A percentile compares a stretch with the other conserved stretches of the same genome.
phyloP scores from a whole-genome alignment of 2,888 invertebrate species.

The Lysandra coridon region DNA sequence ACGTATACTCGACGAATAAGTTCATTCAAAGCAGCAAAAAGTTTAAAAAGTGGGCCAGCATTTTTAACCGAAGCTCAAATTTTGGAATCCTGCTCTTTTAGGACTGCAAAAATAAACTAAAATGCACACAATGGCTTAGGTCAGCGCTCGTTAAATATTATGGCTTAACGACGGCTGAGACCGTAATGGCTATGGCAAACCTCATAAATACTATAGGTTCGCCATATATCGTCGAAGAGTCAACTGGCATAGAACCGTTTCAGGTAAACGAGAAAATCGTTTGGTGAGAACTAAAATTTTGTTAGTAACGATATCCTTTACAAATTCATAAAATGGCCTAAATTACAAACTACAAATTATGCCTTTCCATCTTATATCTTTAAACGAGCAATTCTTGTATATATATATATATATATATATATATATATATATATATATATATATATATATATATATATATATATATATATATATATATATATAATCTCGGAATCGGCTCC shows the following conservation, averaged over 20 bases:
- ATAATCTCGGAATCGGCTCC: no score
- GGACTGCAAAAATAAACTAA: constrained; percentile 12
- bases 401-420: no score
- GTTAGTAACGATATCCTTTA: not conserved
- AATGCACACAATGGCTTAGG: constrained; percentile 19
- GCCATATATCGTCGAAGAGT: not conserved
- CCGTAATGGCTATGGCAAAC: not conserved
- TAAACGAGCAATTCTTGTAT: no score
- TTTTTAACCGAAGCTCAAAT: not conserved
- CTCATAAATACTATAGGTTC: constrained; percentile 3
- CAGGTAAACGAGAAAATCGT: not conserved
- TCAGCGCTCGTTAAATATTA: constrained; percentile 17
- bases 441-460: no score
- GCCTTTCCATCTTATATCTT: not conserved
- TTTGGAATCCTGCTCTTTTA: not conserved
- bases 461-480: no score
- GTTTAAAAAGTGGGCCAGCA: not conserved
- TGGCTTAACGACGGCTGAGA: not conserved
- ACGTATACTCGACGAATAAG: not conserved
- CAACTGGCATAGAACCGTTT: not conserved
- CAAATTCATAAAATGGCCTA: not conserved
- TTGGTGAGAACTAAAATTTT: not conserved
- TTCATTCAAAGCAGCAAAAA: not conserved
- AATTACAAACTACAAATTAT: not conserved
- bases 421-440: no score